Evolutionary conservation across 1,140 invertebrate genomes (phyloP).

Genomic region (Thrips palmi): DNA sequence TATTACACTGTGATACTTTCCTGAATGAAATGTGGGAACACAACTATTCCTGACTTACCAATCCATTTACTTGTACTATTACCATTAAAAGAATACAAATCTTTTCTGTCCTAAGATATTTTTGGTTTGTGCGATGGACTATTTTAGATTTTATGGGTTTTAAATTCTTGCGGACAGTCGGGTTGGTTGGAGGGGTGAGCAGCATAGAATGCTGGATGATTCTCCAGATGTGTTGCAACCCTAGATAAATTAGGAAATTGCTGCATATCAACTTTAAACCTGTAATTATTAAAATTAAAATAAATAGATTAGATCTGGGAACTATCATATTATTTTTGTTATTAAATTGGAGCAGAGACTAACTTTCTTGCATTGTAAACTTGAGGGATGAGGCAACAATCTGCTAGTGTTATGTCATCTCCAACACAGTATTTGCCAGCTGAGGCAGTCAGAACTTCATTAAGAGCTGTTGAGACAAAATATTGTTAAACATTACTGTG

Average conservation of each 20-base stretch:
- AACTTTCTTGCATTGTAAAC: conserved; percentile 74
- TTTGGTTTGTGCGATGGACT: too few relatives aligned
- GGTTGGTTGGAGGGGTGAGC: conserved; percentile 78
- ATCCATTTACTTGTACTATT: too few relatives aligned
- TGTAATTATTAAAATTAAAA: conserved; percentile 23
- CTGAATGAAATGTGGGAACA: too few relatives aligned
- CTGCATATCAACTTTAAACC: conserved; percentile 79
- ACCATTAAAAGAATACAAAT: too few relatives aligned
- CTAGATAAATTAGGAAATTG: conserved; percentile 75
- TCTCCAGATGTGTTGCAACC: conserved; percentile 69
- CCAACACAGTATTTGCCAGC: conserved; percentile 90
- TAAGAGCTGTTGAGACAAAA: conserved; percentile 40
- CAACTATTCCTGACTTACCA: too few relatives aligned
- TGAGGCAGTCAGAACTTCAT: conserved; percentile 62
- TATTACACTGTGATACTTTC: too few relatives aligned
- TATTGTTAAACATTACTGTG: neutral
- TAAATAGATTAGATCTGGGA: conserved; percentile 1
- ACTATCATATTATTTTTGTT: conserved; percentile 9
- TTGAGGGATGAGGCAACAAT: conserved; percentile 89
- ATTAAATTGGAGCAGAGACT: conserved; percentile 11
- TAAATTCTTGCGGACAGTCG: conserved; percentile 76
- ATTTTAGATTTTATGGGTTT: too few relatives aligned
- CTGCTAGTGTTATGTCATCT: conserved; percentile 82
- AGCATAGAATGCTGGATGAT: conserved; percentile 70
- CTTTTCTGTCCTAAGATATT: too few relatives aligned